A percentile compares a stretch with the other conserved stretches of the same genome.
Evolutionary conservation across 2,888 invertebrate species (phyloP).

Genomic region (Spisula solida): DNA sequence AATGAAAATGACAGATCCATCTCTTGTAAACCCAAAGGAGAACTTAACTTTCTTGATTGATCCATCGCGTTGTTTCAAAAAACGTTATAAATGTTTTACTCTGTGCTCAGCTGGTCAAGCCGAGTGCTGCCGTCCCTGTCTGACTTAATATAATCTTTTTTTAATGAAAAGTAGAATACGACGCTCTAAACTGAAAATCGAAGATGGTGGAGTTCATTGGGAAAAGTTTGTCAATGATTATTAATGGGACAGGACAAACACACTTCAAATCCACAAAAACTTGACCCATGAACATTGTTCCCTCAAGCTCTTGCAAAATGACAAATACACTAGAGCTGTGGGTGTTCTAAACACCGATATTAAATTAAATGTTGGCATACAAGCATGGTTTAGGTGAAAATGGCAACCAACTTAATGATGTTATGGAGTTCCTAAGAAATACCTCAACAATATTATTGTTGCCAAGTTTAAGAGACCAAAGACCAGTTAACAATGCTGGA

Average conservation of each 20-base stretch:
- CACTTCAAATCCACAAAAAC: conserved; percentile 6
- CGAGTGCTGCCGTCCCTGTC: too few relatives aligned
- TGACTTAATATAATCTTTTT: too few relatives aligned
- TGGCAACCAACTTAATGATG: not conserved
- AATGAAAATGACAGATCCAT: not conserved
- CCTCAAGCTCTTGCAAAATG: not conserved
- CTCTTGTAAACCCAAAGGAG: not conserved
- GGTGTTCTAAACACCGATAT: not conserved
- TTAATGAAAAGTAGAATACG: not conserved
- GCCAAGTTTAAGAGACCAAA: not conserved
- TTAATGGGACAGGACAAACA: not conserved
- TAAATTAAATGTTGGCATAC: not conserved
- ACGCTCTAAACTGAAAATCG: not conserved
- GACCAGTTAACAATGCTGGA: not conserved
- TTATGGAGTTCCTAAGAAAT: not conserved
- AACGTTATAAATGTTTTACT: too few relatives aligned
- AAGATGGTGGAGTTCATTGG: not conserved
- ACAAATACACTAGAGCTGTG: not conserved
- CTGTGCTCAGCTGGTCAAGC: too few relatives aligned
- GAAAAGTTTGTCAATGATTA: not conserved
- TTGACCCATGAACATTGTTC: not conserved
- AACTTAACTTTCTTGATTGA: conserved; percentile 5
- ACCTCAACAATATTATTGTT: conserved; percentile 11
- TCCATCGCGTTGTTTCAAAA: not conserved
- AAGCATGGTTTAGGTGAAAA: not conserved